A percentile compares a stretch with the other conserved stretches of the same genome.
phyloP scores from a whole-genome alignment of 2,113 vertebrate species.

The Ornithorhynchus anatinus region DNA sequence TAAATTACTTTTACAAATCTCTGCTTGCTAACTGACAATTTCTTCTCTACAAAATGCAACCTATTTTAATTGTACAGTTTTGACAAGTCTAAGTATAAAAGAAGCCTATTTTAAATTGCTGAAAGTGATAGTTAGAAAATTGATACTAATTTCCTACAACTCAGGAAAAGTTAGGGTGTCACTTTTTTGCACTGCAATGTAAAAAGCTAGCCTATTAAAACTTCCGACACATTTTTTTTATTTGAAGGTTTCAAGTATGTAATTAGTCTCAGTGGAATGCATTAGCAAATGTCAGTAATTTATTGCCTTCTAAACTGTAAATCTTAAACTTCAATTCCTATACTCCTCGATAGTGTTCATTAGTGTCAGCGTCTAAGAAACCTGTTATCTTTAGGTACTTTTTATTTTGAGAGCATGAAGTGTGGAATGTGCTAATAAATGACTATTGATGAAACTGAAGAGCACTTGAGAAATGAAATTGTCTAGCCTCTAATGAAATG shows the following conservation, averaged over 20 bases:
- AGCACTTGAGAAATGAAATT: constrained; percentile 61
- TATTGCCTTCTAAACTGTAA: constrained; percentile 67
- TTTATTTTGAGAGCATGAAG: constrained; percentile 74
- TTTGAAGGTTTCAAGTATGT: constrained; percentile 66
- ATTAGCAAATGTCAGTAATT: constrained; percentile 66
- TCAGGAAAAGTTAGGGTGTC: constrained; percentile 70
- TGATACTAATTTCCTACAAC: constrained; percentile 66
- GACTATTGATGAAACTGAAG: constrained; percentile 55
- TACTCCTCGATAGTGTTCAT: constrained; percentile 52
- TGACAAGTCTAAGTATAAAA: constrained; percentile 50
- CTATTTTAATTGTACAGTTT: constrained; percentile 62
- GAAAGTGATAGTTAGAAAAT: constrained; percentile 47
- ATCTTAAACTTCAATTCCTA: constrained; percentile 59
- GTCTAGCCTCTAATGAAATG: constrained; percentile 62
- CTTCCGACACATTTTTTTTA: constrained; percentile 53
- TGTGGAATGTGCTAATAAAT: constrained; percentile 62
- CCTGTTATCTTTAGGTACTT: constrained; percentile 57
- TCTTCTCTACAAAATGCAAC: constrained; percentile 31
- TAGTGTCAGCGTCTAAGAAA: constrained; percentile 54
- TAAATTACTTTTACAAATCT: constrained; percentile 43
- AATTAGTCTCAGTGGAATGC: constrained; percentile 56
- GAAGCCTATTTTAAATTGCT: constrained; percentile 62
- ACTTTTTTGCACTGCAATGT: constrained; percentile 72
- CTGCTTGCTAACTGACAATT: constrained; percentile 37
- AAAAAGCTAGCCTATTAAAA: constrained; percentile 58